Base-by-base conservation (phyloP, 2,888 invertebrate species). In the Xanthorhoe spadicearia region DNA sequence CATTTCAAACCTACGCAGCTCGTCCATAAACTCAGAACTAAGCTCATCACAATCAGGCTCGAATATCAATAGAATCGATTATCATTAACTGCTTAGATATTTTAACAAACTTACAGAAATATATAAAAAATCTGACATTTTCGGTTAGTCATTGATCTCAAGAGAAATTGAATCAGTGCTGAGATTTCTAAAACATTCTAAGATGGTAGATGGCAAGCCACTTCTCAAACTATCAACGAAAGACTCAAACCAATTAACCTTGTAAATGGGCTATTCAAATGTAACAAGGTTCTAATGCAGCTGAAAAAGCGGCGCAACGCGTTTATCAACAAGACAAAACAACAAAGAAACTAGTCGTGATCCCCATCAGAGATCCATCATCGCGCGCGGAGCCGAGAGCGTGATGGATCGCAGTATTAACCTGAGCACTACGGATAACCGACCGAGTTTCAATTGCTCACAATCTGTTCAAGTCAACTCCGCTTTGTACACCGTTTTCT, bases 321-420 rank as follows among this genome's bases (percentile, higher is more conserved):
- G 84, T 89, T 88, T 88, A 91, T 83, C 83, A 85, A 88, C 86
- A 79, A 84, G 85, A 83, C 85, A 90, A 89, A 89, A 89, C 86
- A 89, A 90, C 88, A 87, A 86, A 85, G 83, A 78, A 83, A 82
- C 84, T 74, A 88, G 85, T 89, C 91, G 90, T 89, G 89, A 90
- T 86, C 86, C 79, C 85, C 90, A 89, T 92, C 90, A 86, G 83
- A 84, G 87, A 87, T 89, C 90, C 88, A 89, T 90, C 91, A 89
- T 85, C 85, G 83, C 79, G 79, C 78, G 80, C 76, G 74, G 83
- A 81, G 83, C 59, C 54, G 62, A 66, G 62, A 81, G 80, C 80
- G 84, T 88, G 92, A 93, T 89, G 86, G 90, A 92, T 91, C 83
- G 87, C 86, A 82, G 81, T 84, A 89, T 90, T 90, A 90, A 88